A percentile compares a stretch with the other conserved stretches of the same genome.
Conservation (phyloP, 2,113 vertebrate genomes). For the Anguilla rostrata region DNA sequence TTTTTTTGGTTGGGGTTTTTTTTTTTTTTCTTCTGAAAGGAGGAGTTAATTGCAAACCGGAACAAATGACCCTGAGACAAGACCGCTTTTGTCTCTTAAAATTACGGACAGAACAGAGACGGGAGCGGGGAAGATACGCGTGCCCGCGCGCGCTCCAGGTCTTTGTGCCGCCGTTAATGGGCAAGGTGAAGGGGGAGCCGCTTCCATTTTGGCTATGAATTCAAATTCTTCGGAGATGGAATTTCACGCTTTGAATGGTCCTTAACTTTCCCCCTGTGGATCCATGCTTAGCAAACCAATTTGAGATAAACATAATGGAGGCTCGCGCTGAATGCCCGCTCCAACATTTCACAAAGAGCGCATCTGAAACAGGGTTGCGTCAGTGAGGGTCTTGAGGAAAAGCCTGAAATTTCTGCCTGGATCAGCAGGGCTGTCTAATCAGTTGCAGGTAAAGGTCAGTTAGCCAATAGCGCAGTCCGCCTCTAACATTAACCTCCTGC, state of each 20-base stretch:
- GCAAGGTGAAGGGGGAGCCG: neutral
- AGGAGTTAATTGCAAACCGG: conserved; percentile 59
- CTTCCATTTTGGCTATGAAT: conserved; percentile 9
- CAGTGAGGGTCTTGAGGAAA: conserved; percentile 40
- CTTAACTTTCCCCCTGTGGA: conserved; percentile 17
- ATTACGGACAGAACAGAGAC: conserved; percentile 23
- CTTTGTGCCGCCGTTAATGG: conserved; percentile 1
- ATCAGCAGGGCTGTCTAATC: conserved; percentile 30
- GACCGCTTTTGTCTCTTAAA: conserved; percentile 45
- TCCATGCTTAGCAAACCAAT: conserved; percentile 42
- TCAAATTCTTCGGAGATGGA: conserved; percentile 14
- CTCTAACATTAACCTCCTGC: conserved; percentile 43
- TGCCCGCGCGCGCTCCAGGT: neutral
- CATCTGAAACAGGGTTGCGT: conserved; percentile 61
- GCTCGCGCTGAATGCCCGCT: conserved; percentile 52
- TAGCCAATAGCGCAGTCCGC: conserved; percentile 52
- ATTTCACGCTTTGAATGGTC: conserved; percentile 21
- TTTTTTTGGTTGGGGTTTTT: neutral
- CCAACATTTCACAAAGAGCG: conserved; percentile 56
- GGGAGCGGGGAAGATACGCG: neutral
- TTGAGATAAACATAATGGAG: conserved; percentile 58
- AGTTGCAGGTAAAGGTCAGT: conserved; percentile 69
- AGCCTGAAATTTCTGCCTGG: conserved; percentile 12
- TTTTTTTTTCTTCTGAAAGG: conserved; percentile 51
- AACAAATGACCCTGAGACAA: conserved; percentile 44